phyloP scores from a whole-genome alignment of 2,113 vertebrate species.

The Chrysemys picta region DNA sequence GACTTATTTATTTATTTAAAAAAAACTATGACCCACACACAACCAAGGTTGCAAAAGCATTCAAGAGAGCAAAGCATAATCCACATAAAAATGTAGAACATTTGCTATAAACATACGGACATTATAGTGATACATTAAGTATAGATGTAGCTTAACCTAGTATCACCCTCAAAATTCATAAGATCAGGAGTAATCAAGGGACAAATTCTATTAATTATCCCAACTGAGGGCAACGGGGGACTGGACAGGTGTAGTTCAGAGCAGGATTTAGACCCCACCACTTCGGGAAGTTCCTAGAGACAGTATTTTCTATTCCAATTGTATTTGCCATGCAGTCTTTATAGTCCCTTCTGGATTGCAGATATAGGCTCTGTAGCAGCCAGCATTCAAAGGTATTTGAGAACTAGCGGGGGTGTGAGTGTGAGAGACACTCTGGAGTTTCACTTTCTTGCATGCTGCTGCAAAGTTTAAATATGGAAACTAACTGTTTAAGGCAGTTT shows the following conservation, averaged over 20 bases:
- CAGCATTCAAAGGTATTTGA: no score
- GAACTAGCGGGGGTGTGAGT: neutral
- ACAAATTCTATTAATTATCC: neutral
- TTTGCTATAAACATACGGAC: neutral
- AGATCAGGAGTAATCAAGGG: neutral
- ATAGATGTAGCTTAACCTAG: no score
- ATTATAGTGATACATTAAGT: neutral
- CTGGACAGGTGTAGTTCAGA: neutral
- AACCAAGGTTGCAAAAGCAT: no score
- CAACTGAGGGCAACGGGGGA: no score
- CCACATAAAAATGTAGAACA: neutral
- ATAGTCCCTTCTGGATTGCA: neutral
- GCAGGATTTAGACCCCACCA: neutral
- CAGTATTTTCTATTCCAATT: neutral
- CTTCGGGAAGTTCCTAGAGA: no score
- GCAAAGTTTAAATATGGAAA: neutral
- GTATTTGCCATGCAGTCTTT: neutral
- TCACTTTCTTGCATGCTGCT: neutral
- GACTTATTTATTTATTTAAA: no score
- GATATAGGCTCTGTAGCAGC: no score
- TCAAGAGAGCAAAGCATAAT: neutral
- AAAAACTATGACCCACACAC: neutral
- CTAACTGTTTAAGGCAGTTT: neutral
- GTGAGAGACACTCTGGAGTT: neutral
- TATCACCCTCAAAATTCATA: neutral